Evolutionary conservation across 2,888 invertebrate species (phyloP), one percentile per base, ranked within the genome.

Genomic region (Venusia cambrica): DNA sequence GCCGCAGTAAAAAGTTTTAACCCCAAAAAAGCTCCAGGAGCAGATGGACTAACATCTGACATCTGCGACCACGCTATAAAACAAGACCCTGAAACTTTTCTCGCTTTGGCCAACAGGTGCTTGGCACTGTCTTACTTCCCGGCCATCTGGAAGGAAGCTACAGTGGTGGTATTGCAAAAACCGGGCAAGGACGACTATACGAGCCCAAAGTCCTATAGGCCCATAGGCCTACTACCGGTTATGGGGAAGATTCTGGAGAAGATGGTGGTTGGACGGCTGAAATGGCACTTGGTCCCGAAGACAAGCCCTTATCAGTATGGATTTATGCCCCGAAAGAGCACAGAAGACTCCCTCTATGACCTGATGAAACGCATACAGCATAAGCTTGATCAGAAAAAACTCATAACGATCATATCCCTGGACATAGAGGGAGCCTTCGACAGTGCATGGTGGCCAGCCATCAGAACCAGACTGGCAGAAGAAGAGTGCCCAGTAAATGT

Each of bases 141-240:
- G 1, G 13, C 1, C n/a, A 20, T 21, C 2, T 34, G 34, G 34
- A 34, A 34, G n/a, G 34, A 34, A 4, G 34, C 34, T 1, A 34
- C 21, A 12, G 34, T 34, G 1, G 27, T 33, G 2, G 20, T 20
- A 1, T 4, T 31, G 2, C 7, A 18, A 2, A 31, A 31, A 9
- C 31, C 31, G 6, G 18, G 13, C 8, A 31, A 31, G 4, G 12
- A 12, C 0, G 5, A 12, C n/a, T 31, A 22, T n/a, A 18, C 45
- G 1, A 20, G 8, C 8, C 47, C 50, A 3, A 55, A 51, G 13
- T 38, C 48, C 0, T 50, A 48, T n/a, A 24, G 51, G 17, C 52
- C 51, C 0, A 52, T 56, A 3, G 54, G 54, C 0, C 30, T 53
- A 0, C 36, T 57, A 18, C 41, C 51, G 0, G 37, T 54, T 0